These are phyloP conservation scores for Steromphala cineraria DNA, from an alignment of 2,888 invertebrate species.

Conservation along the genomic window DNA sequence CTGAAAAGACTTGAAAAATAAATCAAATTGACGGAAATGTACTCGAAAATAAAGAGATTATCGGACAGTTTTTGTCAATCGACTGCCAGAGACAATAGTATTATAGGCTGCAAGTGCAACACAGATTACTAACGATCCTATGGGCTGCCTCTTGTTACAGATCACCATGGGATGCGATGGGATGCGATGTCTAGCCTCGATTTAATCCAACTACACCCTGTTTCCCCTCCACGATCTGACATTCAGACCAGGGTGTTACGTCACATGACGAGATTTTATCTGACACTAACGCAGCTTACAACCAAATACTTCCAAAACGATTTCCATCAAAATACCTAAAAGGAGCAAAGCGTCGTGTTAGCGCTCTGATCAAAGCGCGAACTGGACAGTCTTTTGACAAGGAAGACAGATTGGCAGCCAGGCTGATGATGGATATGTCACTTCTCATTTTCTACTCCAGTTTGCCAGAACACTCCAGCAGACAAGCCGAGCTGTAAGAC, in stretches of 20 bases:
- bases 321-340: slow-evolving; percentile 16
- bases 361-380: background rate
- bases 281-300: slow-evolving; percentile 7
- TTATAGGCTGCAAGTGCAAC: no score
- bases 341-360: background rate
- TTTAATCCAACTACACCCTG: no score
- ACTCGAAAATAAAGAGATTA: no score
- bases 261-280: slow-evolving; percentile 5
- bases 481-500: background rate
- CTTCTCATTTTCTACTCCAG: slow-evolving; percentile 1
- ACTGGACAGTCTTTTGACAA: slow-evolving; percentile 15
- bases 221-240: background rate
- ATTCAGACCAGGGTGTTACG: background rate
- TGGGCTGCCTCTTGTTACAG: no score
- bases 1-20: no score
- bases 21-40: no score
- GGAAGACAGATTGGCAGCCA: slow-evolving; percentile 14
- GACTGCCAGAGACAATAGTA: no score
- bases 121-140: no score
- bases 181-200: no score
- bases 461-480: background rate
- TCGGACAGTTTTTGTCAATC: no score
- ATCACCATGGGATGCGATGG: no score
- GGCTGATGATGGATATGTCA: slow-evolving; percentile 17
- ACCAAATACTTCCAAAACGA: slow-evolving; percentile 16